Evolutionary conservation across 2,888 invertebrate species (phyloP).

Genomic region (Pterostichus niger): DNA sequence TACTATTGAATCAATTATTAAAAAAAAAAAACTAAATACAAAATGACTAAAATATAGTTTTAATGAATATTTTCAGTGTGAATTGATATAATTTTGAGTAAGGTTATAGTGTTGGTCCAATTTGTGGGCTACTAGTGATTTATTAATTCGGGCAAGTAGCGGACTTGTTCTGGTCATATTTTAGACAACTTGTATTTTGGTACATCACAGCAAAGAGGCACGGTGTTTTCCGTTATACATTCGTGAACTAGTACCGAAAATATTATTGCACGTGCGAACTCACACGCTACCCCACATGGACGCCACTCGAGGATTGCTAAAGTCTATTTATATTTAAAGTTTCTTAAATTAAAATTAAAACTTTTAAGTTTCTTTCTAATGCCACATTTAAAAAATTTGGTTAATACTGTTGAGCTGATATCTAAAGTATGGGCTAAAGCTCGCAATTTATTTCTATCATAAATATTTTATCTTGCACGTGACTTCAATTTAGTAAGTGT

Average conservation of each 20-base stretch:
- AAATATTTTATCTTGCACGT: too few relatives aligned
- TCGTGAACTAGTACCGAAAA: slow-evolving; percentile 59
- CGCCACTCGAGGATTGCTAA: neutral
- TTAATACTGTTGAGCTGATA: too few relatives aligned
- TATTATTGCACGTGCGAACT: slow-evolving; percentile 35
- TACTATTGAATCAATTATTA: neutral
- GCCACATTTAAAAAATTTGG: too few relatives aligned
- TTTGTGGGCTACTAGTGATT: slow-evolving; percentile 41
- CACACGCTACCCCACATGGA: neutral
- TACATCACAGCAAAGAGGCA: slow-evolving; percentile 65
- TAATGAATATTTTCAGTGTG: neutral
- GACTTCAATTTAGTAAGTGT: too few relatives aligned
- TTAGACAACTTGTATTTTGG: slow-evolving; percentile 50
- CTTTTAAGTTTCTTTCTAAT: too few relatives aligned
- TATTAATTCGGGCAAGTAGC: slow-evolving; percentile 61
- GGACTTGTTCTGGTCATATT: slow-evolving; percentile 49
- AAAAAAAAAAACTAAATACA: neutral
- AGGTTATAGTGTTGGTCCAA: slow-evolving; percentile 46
- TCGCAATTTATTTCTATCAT: too few relatives aligned
- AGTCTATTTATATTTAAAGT: too few relatives aligned
- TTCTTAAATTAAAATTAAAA: too few relatives aligned
- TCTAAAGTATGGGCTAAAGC: too few relatives aligned
- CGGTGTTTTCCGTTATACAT: slow-evolving; percentile 56
- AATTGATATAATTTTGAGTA: slow-evolving; percentile 27
- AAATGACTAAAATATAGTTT: neutral